Evolutionary conservation across 2,113 vertebrate genomes (phyloP).

Genomic region (Hippocampus comes): DNA sequence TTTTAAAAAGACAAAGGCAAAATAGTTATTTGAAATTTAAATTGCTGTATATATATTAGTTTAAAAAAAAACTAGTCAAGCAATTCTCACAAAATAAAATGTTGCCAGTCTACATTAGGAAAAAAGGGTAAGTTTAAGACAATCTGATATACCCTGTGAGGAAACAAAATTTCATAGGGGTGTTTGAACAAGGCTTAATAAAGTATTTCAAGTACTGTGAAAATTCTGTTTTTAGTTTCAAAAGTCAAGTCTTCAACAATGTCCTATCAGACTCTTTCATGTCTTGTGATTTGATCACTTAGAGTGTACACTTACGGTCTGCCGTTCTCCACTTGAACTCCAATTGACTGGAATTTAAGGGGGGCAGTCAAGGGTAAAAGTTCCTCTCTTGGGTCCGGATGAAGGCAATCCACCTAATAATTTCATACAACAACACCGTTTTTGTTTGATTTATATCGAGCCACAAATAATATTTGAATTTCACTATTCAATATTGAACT

Average conservation of each 20-base stretch:
- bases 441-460: not conserved
- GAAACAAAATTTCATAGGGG: conserved; percentile 17
- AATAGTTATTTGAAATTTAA: too few relatives aligned
- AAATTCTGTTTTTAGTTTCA: not conserved
- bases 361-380: conserved; percentile 75
- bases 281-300: not conserved
- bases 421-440: conserved; percentile 34
- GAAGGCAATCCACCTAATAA: conserved; percentile 92
- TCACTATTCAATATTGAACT: not conserved
- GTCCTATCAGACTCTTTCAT: not conserved
- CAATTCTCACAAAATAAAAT: too few relatives aligned
- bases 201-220: not conserved
- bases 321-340: conserved; percentile 99
- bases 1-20: too few relatives aligned
- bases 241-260: not conserved
- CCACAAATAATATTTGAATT: not conserved
- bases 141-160: not conserved
- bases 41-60: too few relatives aligned
- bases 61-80: too few relatives aligned
- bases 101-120: too few relatives aligned
- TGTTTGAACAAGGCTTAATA: not conserved
- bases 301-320: conserved; percentile 86
- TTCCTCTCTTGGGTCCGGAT: conserved; percentile 87
- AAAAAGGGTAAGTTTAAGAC: too few relatives aligned
- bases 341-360: conserved; percentile 94